These are phyloP conservation scores for Styela clava DNA, from an alignment of 23 tunicate genomes.

Conservation along the genomic window DNA sequence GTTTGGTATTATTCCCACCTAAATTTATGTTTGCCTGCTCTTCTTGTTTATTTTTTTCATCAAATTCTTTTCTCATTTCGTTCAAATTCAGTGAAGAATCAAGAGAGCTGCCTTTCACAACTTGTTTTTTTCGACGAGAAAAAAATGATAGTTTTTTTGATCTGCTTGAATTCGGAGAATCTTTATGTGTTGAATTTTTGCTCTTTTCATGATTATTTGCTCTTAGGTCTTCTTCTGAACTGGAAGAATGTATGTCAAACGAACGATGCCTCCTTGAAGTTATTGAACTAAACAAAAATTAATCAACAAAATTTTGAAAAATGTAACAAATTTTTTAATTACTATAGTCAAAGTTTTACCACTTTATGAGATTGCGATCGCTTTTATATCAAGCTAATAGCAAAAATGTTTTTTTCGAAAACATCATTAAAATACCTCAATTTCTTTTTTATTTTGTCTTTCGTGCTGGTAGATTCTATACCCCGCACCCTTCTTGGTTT, in stretches of 20 bases:
- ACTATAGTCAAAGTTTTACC: too few relatives aligned
- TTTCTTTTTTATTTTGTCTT: constrained; percentile 3
- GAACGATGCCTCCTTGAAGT: neutral
- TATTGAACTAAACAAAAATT: neutral
- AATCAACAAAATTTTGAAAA: neutral
- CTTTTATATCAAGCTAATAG: too few relatives aligned
- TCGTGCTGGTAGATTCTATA: neutral
- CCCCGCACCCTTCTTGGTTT: neutral
- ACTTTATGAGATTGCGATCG: too few relatives aligned
- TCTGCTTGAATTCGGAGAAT: neutral
- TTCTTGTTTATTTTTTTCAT: neutral
- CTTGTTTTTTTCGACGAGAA: neutral
- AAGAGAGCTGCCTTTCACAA: constrained; percentile 1
- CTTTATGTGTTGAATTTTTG: neutral
- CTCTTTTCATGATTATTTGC: neutral
- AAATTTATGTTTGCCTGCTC: too few relatives aligned
- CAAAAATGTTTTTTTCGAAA: too few relatives aligned
- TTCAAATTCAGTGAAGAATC: neutral
- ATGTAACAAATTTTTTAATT: neutral
- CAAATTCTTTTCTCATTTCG: neutral
- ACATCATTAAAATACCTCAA: too few relatives aligned
- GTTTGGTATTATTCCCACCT: too few relatives aligned
- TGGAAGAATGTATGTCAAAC: constrained; percentile 2
- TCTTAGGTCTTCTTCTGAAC: neutral
- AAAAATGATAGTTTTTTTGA: constrained; percentile 1